A percentile compares a stretch with the other conserved stretches of the same genome.
These are phyloP conservation scores for Calephelis perditalis DNA, from an alignment of 2,888 invertebrate species.

Conservation along the genomic window DNA sequence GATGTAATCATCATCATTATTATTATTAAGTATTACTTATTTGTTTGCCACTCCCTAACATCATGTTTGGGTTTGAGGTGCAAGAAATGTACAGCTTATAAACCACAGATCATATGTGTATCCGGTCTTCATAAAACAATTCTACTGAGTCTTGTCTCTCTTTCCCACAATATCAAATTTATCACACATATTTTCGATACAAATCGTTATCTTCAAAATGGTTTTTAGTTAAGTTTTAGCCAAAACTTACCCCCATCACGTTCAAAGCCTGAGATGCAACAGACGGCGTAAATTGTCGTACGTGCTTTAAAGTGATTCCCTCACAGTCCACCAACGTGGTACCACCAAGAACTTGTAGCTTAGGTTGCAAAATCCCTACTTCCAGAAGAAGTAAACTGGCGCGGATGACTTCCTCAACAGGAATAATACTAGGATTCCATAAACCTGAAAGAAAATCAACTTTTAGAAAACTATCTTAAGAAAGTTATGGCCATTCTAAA, in stretches of 20 bases:
- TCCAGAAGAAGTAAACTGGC: slow-evolving; percentile 83
- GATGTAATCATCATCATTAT: no score
- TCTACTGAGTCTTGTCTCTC: no score
- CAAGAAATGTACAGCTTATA: no score
- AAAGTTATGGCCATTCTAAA: no score
- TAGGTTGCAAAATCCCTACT: slow-evolving; percentile 85
- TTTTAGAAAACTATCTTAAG: no score
- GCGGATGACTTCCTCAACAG: slow-evolving; percentile 83
- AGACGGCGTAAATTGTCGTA: slow-evolving; percentile 83
- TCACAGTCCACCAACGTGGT: slow-evolving; percentile 84
- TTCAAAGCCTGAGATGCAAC: slow-evolving; percentile 81
- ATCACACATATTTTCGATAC: neutral
- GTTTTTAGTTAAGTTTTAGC: neutral
- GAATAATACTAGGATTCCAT: slow-evolving; percentile 83
- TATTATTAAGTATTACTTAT: no score
- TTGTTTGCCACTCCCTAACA: no score
- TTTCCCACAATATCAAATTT: no score
- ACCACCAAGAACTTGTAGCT: slow-evolving; percentile 86
- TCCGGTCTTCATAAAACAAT: no score
- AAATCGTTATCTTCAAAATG: neutral
- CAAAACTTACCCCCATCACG: slow-evolving; percentile 80
- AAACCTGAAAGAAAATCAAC: slow-evolving; percentile 61
- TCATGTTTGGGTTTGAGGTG: no score
- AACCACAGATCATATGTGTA: no score
- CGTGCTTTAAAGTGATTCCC: slow-evolving; percentile 83